A percentile compares a stretch with the other conserved stretches of the same genome.
Evolutionary conservation across 2,888 invertebrate genomes (phyloP).

Genomic region (Seladonia tumulorum): DNA sequence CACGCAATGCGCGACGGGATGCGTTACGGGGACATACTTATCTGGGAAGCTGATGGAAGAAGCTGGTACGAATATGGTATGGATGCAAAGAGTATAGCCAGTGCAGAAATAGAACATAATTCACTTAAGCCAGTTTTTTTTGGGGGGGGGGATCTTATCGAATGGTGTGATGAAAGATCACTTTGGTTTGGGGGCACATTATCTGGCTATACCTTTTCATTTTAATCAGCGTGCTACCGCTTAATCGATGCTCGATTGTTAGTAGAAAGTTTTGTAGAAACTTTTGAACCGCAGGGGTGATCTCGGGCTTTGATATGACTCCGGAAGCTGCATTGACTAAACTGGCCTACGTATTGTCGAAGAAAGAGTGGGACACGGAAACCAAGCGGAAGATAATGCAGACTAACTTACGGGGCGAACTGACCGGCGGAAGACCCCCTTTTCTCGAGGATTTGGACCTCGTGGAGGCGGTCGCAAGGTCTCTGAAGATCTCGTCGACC

Average conservation of each 20-base stretch:
- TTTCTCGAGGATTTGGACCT: conserved; percentile 85
- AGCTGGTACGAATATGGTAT: conserved; percentile 72
- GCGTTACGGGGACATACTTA: conserved; percentile 92
- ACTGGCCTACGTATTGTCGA: conserved; percentile 94
- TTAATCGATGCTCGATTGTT: neutral
- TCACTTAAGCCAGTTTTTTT: too few relatives aligned
- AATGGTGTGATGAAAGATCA: neutral
- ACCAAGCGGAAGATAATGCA: conserved; percentile 91
- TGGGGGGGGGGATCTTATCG: too few relatives aligned
- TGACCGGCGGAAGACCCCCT: conserved; percentile 86
- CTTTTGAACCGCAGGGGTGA: conserved; percentile 86
- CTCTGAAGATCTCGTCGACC: conserved; percentile 86
- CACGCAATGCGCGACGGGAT: conserved; percentile 94
- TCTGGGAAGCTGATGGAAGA: conserved; percentile 88
- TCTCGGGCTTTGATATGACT: conserved; percentile 95
- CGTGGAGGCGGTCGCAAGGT: conserved; percentile 87
- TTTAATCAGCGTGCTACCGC: neutral
- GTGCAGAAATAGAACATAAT: too few relatives aligned
- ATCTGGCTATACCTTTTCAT: neutral
- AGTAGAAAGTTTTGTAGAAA: neutral
- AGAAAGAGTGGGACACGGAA: conserved; percentile 88
- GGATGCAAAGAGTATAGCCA: too few relatives aligned
- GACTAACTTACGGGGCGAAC: conserved; percentile 92
- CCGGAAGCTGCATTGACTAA: conserved; percentile 97
- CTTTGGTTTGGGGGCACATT: neutral